Evolutionary conservation across 2,113 vertebrate species (phyloP), one percentile per base, ranked within the genome.

Genomic region (Passerina amoena): DNA sequence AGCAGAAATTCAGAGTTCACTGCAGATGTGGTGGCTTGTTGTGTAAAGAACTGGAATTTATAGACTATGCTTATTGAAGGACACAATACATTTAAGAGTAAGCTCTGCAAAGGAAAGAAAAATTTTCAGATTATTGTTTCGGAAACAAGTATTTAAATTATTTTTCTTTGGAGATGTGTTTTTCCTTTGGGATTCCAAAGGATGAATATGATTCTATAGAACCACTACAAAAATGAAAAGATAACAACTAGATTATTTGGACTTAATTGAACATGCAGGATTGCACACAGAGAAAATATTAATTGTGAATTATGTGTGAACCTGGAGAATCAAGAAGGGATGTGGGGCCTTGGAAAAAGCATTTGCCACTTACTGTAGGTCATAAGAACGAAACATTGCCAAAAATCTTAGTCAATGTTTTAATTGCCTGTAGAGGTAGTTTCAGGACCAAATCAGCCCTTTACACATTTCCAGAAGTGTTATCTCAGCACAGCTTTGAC

Each of bases 401-500:
- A 97, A 3, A 82, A 87, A 59, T 60, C 31, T 84, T 71, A 64
- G 65, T 84, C 37, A 64, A 11, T 76, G 50, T 84, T 92, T 95
- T 90, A 96, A 95, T 91, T 96, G 70, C 78, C 33, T 82, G 69
- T 92, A 38, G 71, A 91, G 50, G 48, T 86, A 40, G 28, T 68
- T 92, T 92, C 35, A 59, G 77, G 59, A 69, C 61, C 37, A 48
- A 51, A 72, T 31, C 5, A 8, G 21, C 54, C 35, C 3, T 82
- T 84, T 77, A 5, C 70, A 45, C 31, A 6, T 82, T 94, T 94
- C 45, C 78, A 69, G 78, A 53, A 82, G 44, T 48, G 33, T 78
- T 92, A 85, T 82, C 77, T 82, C 70, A 65, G 77, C 10, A 3
- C 57, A 42, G 70, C 35, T 71, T 51, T 35, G 30, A 37, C 76